A percentile compares a stretch with the other conserved stretches of the same genome.
phyloP scores from a whole-genome alignment of 2,888 invertebrate genomes.

The Macrosoma leucophasiata region DNA sequence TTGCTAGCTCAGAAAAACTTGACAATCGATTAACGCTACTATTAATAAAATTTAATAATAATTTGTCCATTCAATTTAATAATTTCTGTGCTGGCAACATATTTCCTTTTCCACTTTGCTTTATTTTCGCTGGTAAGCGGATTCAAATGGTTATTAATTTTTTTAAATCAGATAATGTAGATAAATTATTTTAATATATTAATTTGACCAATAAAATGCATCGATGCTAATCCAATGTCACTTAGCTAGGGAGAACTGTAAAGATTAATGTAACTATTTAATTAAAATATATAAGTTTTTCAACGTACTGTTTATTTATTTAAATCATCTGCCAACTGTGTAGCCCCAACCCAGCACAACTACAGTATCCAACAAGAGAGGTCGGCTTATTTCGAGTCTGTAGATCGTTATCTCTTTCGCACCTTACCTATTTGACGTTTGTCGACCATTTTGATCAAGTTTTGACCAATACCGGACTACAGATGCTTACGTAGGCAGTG shows the following conservation, averaged over 20 bases:
- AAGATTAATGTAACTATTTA: constrained; percentile 75
- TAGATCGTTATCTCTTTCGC: no score
- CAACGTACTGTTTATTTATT: constrained; percentile 31
- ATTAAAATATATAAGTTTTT: constrained; percentile 75
- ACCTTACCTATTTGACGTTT: no score
- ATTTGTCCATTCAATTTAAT: constrained; percentile 14
- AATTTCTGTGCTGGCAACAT: constrained; percentile 43
- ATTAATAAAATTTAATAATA: constrained; percentile 20
- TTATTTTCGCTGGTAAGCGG: constrained; percentile 41
- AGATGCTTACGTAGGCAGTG: no score
- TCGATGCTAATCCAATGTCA: constrained; percentile 63
- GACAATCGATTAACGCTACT: no score
- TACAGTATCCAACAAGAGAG: no score
- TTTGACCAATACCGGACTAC: no score
- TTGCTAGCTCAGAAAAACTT: no score
- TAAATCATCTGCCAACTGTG: no score
- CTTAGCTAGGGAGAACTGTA: constrained; percentile 72
- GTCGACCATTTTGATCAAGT: no score
- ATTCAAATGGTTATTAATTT: constrained; percentile 52
- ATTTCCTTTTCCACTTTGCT: constrained; percentile 28
- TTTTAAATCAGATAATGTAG: constrained; percentile 63
- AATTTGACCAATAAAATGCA: constrained; percentile 70
- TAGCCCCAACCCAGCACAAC: no score
- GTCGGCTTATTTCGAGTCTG: no score
- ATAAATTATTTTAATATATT: constrained; percentile 70